phyloP scores from a whole-genome alignment of 2,113 vertebrate species.

The Bothrops jararaca region DNA sequence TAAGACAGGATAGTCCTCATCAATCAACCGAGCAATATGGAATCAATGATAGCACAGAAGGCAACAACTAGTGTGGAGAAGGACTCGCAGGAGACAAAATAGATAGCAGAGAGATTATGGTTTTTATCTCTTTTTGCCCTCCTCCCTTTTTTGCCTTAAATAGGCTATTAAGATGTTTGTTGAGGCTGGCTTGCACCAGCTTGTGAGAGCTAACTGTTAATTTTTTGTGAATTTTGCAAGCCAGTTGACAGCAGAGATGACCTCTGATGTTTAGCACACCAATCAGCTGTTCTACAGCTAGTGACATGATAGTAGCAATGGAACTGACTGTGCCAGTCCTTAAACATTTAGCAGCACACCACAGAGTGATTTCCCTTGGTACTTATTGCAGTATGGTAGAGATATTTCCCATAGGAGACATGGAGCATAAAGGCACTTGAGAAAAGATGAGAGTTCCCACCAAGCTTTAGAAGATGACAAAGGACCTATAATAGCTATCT shows the following conservation, averaged over 20 bases:
- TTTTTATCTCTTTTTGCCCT: neutral
- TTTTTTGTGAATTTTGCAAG: neutral
- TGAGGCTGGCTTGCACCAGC: neutral
- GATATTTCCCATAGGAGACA: neutral
- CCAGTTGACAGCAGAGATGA: neutral
- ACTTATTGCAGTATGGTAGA: neutral
- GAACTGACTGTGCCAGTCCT: neutral
- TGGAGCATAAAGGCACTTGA: neutral
- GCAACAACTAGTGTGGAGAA: neutral
- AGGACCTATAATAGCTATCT: neutral
- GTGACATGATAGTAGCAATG: neutral
- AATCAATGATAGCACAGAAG: neutral
- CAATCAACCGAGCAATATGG: neutral
- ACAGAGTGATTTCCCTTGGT: neutral
- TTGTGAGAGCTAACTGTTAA: neutral
- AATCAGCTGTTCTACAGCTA: neutral
- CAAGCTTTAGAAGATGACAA: neutral
- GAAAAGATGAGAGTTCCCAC: neutral
- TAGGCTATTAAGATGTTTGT: neutral
- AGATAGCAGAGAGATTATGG: neutral
- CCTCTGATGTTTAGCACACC: neutral
- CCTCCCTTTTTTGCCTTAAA: neutral
- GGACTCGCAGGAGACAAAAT: neutral
- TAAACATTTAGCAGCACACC: neutral
- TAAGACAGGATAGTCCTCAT: neutral